A percentile compares a stretch with the other conserved stretches of the same genome.
Evolutionary conservation across 2,888 invertebrate genomes (phyloP).

Genomic region (Torymus texanus): DNA sequence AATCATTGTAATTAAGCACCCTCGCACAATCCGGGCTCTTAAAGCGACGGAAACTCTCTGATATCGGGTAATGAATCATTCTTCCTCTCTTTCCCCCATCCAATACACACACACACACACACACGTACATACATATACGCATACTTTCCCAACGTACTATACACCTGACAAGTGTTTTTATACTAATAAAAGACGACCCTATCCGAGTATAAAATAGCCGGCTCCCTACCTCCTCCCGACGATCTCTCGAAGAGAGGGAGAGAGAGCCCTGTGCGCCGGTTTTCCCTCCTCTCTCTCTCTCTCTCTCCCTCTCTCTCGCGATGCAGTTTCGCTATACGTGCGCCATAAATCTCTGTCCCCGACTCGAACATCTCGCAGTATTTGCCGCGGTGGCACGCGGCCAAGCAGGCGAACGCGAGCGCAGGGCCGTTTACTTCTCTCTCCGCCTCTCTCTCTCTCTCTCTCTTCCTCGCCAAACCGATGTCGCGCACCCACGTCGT

Average conservation of each 20-base stretch:
- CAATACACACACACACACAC: not conserved
- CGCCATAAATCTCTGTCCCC: conserved; percentile 63
- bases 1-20: conserved; percentile 19
- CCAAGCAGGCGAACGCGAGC: conserved; percentile 58
- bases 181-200: conserved; percentile 24
- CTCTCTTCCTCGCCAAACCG: conserved; percentile 33
- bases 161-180: conserved; percentile 1
- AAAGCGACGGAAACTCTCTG: not conserved
- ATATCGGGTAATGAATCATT: conserved; percentile 10
- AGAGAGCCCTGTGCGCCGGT: not conserved
- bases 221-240: not conserved
- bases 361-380: conserved; percentile 61
- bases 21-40: not conserved
- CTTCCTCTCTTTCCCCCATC: not conserved
- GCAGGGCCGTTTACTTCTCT: conserved; percentile 41
- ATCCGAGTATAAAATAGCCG: not conserved
- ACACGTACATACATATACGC: too few relatives aligned
- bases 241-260: not conserved
- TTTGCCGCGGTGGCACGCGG: conserved; percentile 62
- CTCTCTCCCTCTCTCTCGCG: conserved; percentile 9
- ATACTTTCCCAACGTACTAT: not conserved
- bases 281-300: too few relatives aligned
- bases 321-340: conserved; percentile 53
- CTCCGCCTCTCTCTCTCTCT: not conserved
- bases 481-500: conserved; percentile 3